A percentile compares a stretch with the other conserved stretches of the same genome.
Conservation (phyloP, 2,888 invertebrate genomes). For the Epinotia ramella region DNA sequence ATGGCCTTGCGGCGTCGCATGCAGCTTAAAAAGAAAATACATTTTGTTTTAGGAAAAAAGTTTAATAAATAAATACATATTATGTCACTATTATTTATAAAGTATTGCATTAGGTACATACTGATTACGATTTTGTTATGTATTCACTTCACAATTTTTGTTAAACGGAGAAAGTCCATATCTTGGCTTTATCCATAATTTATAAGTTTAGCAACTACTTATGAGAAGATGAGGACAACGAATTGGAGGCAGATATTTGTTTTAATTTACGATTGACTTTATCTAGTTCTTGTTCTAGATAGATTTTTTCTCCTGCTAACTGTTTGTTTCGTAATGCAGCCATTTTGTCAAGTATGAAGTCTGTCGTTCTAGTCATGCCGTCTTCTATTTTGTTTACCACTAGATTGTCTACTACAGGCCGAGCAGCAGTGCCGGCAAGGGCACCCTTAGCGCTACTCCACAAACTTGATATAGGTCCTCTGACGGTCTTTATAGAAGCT, state of each 20-base stretch:
- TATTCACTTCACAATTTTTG: background rate
- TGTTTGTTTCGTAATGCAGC: conserved; percentile 60
- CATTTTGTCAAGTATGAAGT: conserved; percentile 56
- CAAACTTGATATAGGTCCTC: conserved; percentile 62
- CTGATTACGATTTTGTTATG: background rate
- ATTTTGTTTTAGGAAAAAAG: background rate
- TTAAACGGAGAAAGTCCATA: background rate
- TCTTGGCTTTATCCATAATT: background rate
- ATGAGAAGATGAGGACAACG: background rate
- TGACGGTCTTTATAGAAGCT: conserved; percentile 72
- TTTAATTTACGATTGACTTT: conserved; percentile 59
- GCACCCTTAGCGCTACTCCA: conserved; percentile 64
- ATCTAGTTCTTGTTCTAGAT: conserved; percentile 68
- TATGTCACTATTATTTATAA: background rate
- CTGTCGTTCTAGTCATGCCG: conserved; percentile 51
- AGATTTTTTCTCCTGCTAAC: conserved; percentile 62
- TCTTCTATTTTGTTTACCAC: conserved; percentile 62
- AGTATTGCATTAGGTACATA: background rate
- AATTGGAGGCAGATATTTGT: conserved; percentile 18
- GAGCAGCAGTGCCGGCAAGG: conserved; percentile 59
- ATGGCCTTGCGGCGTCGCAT: conserved; percentile 57
- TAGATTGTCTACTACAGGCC: conserved; percentile 62
- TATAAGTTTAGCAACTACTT: background rate
- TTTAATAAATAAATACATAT: background rate
- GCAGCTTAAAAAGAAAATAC: conserved; percentile 61